A percentile compares a stretch with the other conserved stretches of the same genome.
Conservation (phyloP, 1,140 invertebrate species). For the Harlomillsia oculata region DNA sequence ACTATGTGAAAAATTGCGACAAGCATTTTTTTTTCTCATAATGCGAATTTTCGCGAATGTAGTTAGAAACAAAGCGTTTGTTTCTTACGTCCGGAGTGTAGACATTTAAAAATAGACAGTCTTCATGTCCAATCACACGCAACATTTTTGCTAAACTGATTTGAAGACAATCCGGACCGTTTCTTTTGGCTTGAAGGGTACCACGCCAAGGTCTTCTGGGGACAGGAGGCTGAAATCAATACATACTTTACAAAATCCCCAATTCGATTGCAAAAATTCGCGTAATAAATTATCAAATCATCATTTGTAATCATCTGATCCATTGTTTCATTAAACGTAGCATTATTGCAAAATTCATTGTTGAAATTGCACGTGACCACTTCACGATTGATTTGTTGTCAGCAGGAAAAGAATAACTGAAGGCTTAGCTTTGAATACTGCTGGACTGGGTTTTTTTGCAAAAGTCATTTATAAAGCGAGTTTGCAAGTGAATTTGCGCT, state of each 20-base stretch:
- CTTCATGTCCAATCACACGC: constrained; percentile 11
- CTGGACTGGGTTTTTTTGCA: too few species aligned
- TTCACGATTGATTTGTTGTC: background rate
- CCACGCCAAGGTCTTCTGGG: constrained; percentile 3
- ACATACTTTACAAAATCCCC: too few species aligned
- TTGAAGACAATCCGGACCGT: constrained; percentile 18
- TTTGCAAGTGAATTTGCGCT: too few species aligned
- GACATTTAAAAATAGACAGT: constrained; percentile 19
- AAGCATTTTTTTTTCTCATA: too few species aligned
- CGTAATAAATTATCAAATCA: background rate
- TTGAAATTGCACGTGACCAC: background rate
- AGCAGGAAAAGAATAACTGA: background rate
- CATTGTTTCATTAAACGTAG: background rate
- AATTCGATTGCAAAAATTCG: background rate
- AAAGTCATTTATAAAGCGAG: too few species aligned
- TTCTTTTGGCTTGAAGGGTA: background rate
- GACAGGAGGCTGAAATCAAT: constrained; percentile 8
- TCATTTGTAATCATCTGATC: background rate
- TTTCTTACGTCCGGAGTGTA: constrained; percentile 12
- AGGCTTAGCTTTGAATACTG: too few species aligned
- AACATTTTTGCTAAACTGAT: constrained; percentile 9
- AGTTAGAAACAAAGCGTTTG: too few species aligned
- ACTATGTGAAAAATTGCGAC: background rate
- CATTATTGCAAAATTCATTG: background rate
- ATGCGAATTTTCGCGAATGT: background rate